These are phyloP conservation scores for Drosophila nigromelanica DNA, from an alignment of 1,140 invertebrate species.

Conservation along the genomic window DNA sequence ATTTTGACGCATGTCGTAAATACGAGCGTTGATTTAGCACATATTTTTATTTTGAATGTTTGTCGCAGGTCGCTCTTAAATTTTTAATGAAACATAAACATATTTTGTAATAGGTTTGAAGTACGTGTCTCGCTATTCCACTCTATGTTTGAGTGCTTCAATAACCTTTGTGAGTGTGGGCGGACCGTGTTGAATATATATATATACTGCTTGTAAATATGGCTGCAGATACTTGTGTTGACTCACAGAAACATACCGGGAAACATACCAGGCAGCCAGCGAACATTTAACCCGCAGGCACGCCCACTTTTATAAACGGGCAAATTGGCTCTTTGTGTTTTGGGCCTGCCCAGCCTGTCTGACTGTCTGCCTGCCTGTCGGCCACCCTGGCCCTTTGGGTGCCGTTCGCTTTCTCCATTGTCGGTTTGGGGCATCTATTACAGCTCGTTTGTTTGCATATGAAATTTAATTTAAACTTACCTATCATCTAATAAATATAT, in stretches of 20 bases:
- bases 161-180: not conserved
- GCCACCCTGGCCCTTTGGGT: conserved; percentile 46
- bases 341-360: conserved; percentile 26
- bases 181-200: conserved; percentile 33
- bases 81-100: conserved; percentile 81
- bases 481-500: too few relatives aligned
- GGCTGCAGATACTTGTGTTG: conserved; percentile 41
- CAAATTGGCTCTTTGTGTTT: conserved; percentile 66
- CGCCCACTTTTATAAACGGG: conserved; percentile 32
- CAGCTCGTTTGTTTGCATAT: conserved; percentile 1
- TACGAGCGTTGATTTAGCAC: conserved; percentile 42
- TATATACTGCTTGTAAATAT: conserved; percentile 23
- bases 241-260: conserved; percentile 26
- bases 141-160: not conserved
- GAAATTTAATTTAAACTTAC: conserved; percentile 13
- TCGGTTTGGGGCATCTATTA: not conserved
- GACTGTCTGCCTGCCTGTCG: not conserved
- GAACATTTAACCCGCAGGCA: conserved; percentile 49
- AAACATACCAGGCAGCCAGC: conserved; percentile 1
- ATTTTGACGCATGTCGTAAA: conserved; percentile 74
- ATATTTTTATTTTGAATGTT: conserved; percentile 20
- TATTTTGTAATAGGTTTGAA: conserved; percentile 72
- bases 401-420: conserved; percentile 34
- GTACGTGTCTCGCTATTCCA: conserved; percentile 15
- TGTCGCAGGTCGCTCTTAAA: conserved; percentile 48